phyloP scores from a whole-genome alignment of 2,797 vertebrate species.

The Neosalanx taihuensis region DNA sequence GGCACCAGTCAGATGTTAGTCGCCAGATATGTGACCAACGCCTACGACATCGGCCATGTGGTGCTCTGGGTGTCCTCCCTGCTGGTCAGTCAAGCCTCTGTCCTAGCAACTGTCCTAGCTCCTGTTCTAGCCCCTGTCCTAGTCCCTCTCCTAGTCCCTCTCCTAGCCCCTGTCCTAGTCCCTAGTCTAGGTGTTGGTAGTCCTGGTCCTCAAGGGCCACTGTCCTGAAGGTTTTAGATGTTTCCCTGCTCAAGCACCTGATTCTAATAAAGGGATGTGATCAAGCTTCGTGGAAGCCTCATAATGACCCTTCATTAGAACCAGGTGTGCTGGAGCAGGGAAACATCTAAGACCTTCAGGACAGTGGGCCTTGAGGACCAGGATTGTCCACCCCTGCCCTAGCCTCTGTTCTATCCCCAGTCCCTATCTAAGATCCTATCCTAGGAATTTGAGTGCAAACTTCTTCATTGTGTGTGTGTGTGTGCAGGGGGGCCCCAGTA shows the following conservation, averaged over 20 bases:
- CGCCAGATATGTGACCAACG: constrained; percentile 87
- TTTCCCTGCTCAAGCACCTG: neutral
- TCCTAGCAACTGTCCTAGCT: neutral
- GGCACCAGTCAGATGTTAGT: constrained; percentile 94
- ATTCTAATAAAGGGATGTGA: neutral
- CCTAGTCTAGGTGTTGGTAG: no score
- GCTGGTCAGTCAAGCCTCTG: constrained; percentile 77
- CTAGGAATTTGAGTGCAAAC: no score
- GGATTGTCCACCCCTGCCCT: neutral
- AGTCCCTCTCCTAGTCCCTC: neutral
- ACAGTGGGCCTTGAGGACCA: no score
- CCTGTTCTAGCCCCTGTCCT: no score
- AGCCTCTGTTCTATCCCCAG: neutral
- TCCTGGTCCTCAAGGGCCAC: no score
- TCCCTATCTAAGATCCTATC: no score
- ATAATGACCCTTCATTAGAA: no score
- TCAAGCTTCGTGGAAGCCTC: no score
- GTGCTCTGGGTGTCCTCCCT: constrained; percentile 95
- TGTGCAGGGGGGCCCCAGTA: constrained; percentile 92
- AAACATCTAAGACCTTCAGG: no score
- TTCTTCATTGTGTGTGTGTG: neutral
- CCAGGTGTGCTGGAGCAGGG: no score
- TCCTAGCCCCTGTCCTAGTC: neutral
- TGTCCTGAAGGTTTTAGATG: neutral
- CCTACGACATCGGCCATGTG: constrained; percentile 92